These are phyloP conservation scores for Thalassarche chlororhynchos DNA, from an alignment of 2,113 vertebrate genomes.

Conservation along the genomic window DNA sequence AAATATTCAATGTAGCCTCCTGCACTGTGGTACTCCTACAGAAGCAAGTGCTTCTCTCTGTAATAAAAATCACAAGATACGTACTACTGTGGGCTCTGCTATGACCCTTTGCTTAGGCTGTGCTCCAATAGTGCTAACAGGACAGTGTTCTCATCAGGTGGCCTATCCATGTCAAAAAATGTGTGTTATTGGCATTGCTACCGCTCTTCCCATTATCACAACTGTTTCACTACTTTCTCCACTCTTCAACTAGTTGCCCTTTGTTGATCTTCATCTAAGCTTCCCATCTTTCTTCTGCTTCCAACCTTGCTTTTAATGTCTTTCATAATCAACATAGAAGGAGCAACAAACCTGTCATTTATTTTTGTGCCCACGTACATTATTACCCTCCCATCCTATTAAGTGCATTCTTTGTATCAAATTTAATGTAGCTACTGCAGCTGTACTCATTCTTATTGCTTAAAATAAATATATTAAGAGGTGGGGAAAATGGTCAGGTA, in stretches of 20 bases:
- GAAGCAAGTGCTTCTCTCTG: not conserved
- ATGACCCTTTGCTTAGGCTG: not conserved
- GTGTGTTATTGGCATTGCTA: not conserved
- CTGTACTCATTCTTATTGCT: not conserved
- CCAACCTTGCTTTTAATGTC: not conserved
- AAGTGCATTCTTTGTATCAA: not conserved
- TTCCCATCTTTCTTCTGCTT: not conserved
- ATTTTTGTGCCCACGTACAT: not conserved
- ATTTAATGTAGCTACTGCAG: not conserved
- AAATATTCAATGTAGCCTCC: not conserved
- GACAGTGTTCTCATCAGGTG: not conserved
- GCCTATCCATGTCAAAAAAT: not conserved
- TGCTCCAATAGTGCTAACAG: not conserved
- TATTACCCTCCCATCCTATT: not conserved
- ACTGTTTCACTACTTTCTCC: not conserved
- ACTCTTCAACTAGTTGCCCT: not conserved
- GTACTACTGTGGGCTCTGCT: no score
- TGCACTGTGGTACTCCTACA: not conserved
- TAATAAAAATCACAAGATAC: not conserved
- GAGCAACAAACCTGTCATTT: not conserved
- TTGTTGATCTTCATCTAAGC: not conserved
- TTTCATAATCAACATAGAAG: not conserved
- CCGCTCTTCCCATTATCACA: not conserved
- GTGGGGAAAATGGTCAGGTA: not conserved
- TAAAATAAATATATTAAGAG: conserved; percentile 10